A percentile compares a stretch with the other conserved stretches of the same genome.
Conservation (phyloP, 2,113 vertebrate genomes). For the Prolemur simus region DNA sequence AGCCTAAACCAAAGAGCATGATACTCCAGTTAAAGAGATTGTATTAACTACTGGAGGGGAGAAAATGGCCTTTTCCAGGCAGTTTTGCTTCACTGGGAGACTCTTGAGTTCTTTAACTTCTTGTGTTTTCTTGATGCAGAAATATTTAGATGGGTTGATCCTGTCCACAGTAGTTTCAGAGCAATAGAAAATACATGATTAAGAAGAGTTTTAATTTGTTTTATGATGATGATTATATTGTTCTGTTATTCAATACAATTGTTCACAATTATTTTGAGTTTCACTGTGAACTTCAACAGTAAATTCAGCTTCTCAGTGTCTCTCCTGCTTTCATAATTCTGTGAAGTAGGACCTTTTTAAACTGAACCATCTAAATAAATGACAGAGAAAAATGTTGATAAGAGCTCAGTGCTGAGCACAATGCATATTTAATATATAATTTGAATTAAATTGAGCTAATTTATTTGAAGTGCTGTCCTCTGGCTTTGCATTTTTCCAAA, state of each 20-base stretch:
- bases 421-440: slow-evolving; percentile 26
- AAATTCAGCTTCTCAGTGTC: background rate
- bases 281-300: background rate
- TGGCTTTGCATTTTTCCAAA: slow-evolving; percentile 29
- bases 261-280: background rate
- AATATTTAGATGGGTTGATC: background rate
- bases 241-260: background rate
- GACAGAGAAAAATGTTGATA: background rate
- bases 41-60: background rate
- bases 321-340: background rate
- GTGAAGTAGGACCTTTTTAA: background rate
- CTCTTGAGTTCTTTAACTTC: background rate
- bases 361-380: background rate
- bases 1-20: background rate
- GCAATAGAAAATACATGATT: background rate
- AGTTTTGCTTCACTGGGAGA: background rate
- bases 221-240: background rate
- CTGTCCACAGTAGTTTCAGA: background rate
- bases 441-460: slow-evolving; percentile 54
- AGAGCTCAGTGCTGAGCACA: background rate
- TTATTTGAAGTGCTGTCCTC: slow-evolving; percentile 25
- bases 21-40: background rate
- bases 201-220: background rate
- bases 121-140: background rate
- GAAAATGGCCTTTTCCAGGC: background rate